Conservation (phyloP, 2,797 vertebrate species). For the Heliangelus exortis region DNA sequence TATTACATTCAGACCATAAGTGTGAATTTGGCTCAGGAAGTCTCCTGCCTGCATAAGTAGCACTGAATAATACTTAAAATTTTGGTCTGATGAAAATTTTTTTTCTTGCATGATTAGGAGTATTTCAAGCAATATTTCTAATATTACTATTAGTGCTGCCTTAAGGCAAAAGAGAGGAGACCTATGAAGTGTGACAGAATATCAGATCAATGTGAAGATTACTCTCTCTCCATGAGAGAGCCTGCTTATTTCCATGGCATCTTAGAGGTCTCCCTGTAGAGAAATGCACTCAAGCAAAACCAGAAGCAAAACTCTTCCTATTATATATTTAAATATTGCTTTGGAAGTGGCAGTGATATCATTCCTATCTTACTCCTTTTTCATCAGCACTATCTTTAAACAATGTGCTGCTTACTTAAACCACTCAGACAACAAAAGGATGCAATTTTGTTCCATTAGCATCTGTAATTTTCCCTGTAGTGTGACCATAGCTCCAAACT, state of each 20-base stretch:
- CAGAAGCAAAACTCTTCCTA: background rate
- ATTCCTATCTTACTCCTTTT: background rate
- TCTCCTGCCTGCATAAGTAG: background rate
- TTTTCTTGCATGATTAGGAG: background rate
- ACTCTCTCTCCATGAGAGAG: background rate
- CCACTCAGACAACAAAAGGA: background rate
- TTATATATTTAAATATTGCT: background rate
- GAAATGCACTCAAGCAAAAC: background rate
- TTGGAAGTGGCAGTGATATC: background rate
- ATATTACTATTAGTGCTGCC: background rate
- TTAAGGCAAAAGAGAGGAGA: background rate
- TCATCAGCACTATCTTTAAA: background rate
- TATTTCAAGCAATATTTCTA: background rate
- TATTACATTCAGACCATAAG: fast-evolving
- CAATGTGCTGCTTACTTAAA: background rate
- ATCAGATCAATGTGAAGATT: background rate
- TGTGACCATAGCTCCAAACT: background rate
- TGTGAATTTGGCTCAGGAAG: background rate
- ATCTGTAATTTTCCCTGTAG: background rate
- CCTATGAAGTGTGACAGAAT: background rate
- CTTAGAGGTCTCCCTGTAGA: background rate
- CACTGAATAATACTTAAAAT: background rate
- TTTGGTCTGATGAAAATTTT: background rate
- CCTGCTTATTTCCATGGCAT: background rate
- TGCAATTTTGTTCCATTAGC: background rate